These are phyloP conservation scores for Harpagus bidentatus DNA, from an alignment of 2,113 vertebrate genomes.

Conservation along the genomic window DNA sequence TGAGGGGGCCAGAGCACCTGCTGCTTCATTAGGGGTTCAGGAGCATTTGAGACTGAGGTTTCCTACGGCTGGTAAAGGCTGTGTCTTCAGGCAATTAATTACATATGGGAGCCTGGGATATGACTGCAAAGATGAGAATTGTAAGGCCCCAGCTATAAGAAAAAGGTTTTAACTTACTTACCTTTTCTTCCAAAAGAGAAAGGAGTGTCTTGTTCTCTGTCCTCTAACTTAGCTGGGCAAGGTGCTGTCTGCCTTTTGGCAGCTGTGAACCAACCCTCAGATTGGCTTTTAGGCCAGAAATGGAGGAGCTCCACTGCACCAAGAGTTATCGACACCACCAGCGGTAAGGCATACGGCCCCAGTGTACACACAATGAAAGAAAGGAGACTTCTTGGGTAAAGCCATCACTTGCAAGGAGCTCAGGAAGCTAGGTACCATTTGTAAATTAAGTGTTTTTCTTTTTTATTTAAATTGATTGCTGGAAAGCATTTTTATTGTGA, in stretches of 20 bases:
- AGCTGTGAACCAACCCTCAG: not conserved
- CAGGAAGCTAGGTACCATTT: not conserved
- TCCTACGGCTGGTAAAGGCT: not conserved
- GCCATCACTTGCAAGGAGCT: not conserved
- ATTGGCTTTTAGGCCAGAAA: fast-evolving
- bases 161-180: not conserved
- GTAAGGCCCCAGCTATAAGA: fast-evolving
- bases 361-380: fast-evolving
- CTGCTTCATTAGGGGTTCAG: not conserved
- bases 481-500: conserved; percentile 82
- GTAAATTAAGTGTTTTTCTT: conserved; percentile 71
- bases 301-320: fast-evolving
- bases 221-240: not conserved
- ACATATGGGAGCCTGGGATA: fast-evolving
- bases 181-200: not conserved
- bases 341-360: fast-evolving
- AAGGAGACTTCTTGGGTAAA: not conserved
- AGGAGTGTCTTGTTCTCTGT: not conserved
- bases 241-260: not conserved
- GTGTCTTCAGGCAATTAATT: not conserved
- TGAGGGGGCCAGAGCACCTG: not conserved
- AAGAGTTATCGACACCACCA: fast-evolving
- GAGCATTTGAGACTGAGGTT: not conserved
- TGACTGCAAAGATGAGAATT: not conserved
- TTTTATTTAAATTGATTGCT: conserved; percentile 84